Conservation (phyloP, 1,140 invertebrate genomes). For the Tachypleus tridentatus region DNA sequence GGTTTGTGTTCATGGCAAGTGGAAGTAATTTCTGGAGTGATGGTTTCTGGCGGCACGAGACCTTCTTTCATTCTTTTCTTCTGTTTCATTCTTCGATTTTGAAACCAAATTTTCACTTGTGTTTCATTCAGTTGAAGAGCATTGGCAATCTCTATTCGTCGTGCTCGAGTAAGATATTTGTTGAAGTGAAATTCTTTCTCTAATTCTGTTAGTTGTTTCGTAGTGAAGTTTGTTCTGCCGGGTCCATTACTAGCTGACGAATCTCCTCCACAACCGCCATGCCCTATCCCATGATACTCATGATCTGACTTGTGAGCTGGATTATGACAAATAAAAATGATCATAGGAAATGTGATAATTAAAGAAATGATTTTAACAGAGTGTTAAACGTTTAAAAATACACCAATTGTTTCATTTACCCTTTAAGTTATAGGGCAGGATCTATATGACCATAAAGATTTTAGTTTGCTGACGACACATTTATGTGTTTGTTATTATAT, state of each 20-base stretch:
- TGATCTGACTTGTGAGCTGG: neutral
- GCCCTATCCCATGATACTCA: neutral
- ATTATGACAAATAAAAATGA: too few relatives aligned
- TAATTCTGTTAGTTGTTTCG: constrained; percentile 95
- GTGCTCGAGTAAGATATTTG: constrained; percentile 91
- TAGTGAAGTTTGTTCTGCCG: constrained; percentile 94
- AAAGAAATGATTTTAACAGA: too few relatives aligned
- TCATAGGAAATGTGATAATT: too few relatives aligned
- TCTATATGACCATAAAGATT: too few relatives aligned
- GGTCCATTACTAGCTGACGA: constrained; percentile 27
- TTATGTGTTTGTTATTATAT: too few relatives aligned
- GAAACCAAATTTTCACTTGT: constrained; percentile 47
- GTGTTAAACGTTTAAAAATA: too few relatives aligned
- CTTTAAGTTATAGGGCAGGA: too few relatives aligned
- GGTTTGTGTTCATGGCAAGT: too few relatives aligned
- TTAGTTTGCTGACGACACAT: too few relatives aligned
- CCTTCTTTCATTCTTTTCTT: constrained; percentile 51
- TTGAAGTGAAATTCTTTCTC: constrained; percentile 99
- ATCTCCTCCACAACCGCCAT: constrained; percentile 21
- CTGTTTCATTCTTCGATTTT: constrained; percentile 35
- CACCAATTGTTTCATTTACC: too few relatives aligned
- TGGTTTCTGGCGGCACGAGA: constrained; percentile 48
- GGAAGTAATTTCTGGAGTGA: too few relatives aligned
- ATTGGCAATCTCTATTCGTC: constrained; percentile 94
- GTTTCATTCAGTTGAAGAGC: constrained; percentile 94